Evolutionary conservation across 2,888 invertebrate genomes (phyloP), one percentile per base, ranked within the genome.

Genomic region (Drosophila infuscata): DNA sequence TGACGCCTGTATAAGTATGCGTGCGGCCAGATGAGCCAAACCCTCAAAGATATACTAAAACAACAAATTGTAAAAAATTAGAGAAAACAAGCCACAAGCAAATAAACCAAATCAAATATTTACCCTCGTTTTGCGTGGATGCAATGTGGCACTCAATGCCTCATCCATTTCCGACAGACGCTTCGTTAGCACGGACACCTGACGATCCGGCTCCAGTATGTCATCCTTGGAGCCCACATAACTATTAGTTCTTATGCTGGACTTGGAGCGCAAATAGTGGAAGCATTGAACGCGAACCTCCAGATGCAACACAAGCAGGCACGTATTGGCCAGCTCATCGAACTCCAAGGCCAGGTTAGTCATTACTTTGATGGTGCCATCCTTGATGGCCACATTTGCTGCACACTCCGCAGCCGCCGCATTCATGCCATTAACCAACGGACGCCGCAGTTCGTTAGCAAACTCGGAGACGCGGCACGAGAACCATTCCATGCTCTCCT

Each of bases 251-350:
- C 90, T 88, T 3, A 84, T 86, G 51, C 84, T 87, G 6, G 92
- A 89, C 54, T 93, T 93, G 5, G 96, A 94, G 0, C 95, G 94
- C 79, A 99, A 94, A 94, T 98, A 98, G 94, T 98, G 98, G 94
- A 99, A 99, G 93, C 99, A 99, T 92, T 98, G 98, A 51, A 99
- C 98, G 69, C 98, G 95, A 71, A 97, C 95, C 95, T 99, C 99
- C 82, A 99, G 94, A 94, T 99, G 99, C 62, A 99, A 94, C 70
- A 99, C 96, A 49, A 99, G 94, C 70, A 99, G 94, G 90, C 98
- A 98, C 62, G 97, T 98, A 91, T 98, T 97, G 0, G 98, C 96
- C 64, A 98, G 94, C 87, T 98, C 97, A 91, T 98, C 96, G 92
- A 98, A 98, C 77, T 97, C 97, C 80, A 95, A 94, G 0, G 97